These are phyloP conservation scores for Chiloscyllium plagiosum DNA, from an alignment of 2,113 vertebrate species.

Conservation along the genomic window DNA sequence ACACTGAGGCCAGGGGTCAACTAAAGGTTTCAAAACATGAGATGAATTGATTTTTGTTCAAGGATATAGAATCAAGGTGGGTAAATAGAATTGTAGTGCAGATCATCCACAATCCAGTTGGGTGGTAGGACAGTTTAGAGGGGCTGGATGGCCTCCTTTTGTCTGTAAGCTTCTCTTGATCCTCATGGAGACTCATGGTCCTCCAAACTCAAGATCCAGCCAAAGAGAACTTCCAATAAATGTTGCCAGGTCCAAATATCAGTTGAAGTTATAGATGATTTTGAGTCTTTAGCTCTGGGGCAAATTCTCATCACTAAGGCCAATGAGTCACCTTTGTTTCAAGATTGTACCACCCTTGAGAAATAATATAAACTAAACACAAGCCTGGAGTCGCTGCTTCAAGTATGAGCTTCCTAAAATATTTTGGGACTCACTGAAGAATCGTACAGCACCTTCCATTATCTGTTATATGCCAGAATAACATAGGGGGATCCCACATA, in stretches of 20 bases:
- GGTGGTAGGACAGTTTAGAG: neutral
- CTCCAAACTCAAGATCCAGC: neutral
- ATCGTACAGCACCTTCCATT: neutral
- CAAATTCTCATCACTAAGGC: neutral
- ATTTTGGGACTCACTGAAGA: neutral
- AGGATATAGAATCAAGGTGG: neutral
- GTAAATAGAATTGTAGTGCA: neutral
- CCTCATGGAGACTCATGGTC: neutral
- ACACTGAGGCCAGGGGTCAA: neutral
- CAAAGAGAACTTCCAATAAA: neutral
- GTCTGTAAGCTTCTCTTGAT: neutral
- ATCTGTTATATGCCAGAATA: neutral
- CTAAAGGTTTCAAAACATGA: neutral
- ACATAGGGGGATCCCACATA: neutral
- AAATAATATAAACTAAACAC: neutral
- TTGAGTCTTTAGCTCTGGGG: neutral
- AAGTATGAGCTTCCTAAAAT: neutral
- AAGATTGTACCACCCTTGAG: neutral
- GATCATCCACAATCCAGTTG: neutral
- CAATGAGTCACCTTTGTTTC: neutral
- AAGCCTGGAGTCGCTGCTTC: neutral
- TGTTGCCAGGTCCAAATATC: neutral
- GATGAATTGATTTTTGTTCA: neutral
- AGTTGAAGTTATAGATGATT: neutral
- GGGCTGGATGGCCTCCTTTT: neutral